These are phyloP conservation scores for Crax fasciolata DNA, from an alignment of 2,797 vertebrate species.

Conservation along the genomic window DNA sequence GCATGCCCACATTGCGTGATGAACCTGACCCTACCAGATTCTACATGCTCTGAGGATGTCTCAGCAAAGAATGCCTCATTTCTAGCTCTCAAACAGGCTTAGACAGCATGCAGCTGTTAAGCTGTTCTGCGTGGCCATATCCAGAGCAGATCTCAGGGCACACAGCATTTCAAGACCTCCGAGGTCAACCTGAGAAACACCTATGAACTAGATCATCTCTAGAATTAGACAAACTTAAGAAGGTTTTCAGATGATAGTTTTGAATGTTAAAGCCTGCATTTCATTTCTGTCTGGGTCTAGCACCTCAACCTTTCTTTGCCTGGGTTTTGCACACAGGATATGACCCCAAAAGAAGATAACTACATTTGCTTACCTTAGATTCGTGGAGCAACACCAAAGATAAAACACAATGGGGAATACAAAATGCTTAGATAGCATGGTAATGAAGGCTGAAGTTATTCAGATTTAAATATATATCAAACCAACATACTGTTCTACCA, in stretches of 20 bases:
- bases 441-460: background rate
- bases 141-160: background rate
- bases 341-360: background rate
- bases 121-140: background rate
- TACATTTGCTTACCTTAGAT: background rate
- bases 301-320: background rate
- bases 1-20: background rate
- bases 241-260: background rate
- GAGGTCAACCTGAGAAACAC: background rate
- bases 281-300: background rate
- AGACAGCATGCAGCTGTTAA: background rate
- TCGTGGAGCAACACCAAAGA: background rate
- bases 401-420: background rate
- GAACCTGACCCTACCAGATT: background rate
- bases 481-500: background rate
- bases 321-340: background rate
- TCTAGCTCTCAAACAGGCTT: background rate
- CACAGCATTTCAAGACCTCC: background rate
- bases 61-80: background rate
- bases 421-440: background rate
- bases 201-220: background rate
- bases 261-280: background rate
- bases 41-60: background rate
- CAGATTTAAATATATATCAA: background rate
- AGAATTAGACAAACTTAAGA: background rate